These are phyloP conservation scores for Metellina segmentata DNA, from an alignment of 2,888 invertebrate species.

Conservation along the genomic window DNA sequence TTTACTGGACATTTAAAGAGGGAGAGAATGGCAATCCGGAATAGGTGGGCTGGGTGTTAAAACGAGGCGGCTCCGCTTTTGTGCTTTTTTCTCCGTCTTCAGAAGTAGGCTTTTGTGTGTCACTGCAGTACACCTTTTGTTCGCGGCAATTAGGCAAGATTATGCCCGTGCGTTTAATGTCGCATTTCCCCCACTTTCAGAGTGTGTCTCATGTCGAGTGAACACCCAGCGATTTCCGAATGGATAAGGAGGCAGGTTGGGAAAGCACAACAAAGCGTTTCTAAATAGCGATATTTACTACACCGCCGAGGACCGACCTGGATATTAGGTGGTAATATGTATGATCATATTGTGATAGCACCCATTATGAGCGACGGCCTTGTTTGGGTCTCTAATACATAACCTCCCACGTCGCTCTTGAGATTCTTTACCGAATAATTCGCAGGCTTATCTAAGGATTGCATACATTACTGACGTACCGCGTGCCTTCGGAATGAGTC, in stretches of 20 bases:
- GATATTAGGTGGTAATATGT: constrained; percentile 1
- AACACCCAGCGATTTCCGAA: constrained; percentile 39
- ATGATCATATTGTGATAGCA: not conserved
- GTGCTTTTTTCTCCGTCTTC: not conserved
- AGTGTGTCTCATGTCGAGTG: constrained; percentile 14
- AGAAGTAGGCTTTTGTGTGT: constrained; percentile 43
- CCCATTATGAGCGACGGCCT: constrained; percentile 17
- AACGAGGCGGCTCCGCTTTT: constrained; percentile 59
- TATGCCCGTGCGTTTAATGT: constrained; percentile 42
- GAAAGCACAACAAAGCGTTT: not conserved
- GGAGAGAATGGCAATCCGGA: constrained; percentile 3
- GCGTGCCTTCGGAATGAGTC: not conserved
- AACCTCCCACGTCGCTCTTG: not conserved
- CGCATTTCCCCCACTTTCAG: constrained; percentile 8
- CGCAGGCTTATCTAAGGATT: not conserved
- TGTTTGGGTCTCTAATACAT: not conserved
- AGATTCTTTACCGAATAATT: not conserved
- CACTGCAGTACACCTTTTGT: constrained; percentile 53
- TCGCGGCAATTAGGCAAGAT: constrained; percentile 53
- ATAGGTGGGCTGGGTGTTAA: constrained; percentile 57
- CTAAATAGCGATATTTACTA: constrained; percentile 8
- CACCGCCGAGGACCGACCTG: not conserved
- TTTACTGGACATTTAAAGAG: constrained; percentile 39
- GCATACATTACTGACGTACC: not conserved
- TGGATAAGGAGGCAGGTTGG: not conserved